Percentiles rank a stretch among this genome's conserved stretches.
Evolutionary conservation across 2,797 vertebrate species (phyloP).

Genomic region (Petrocephalus sullivani): DNA sequence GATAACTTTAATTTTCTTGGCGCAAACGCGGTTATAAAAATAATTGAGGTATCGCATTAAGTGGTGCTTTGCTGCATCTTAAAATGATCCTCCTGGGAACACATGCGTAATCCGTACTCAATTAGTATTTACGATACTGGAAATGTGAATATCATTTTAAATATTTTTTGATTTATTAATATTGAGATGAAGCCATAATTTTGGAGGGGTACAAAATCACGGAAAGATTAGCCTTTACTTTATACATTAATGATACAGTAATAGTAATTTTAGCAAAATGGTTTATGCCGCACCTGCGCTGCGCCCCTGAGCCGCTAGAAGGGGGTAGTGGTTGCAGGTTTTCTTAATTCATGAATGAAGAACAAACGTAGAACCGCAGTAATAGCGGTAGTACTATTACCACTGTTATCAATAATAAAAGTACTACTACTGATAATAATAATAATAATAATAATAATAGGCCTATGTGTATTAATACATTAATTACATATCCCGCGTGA

Average conservation of each 20-base stretch:
- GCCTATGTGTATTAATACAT: not conserved
- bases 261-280: not conserved
- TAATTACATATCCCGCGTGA: not conserved
- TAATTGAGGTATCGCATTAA: not conserved
- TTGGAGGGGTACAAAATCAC: not conserved
- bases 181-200: not conserved
- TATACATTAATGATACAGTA: not conserved
- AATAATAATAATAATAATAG: not conserved
- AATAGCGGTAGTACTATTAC: not conserved
- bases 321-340: slow-evolving; percentile 48
- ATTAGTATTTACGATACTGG: not conserved
- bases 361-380: not conserved
- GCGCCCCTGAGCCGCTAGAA: slow-evolving; percentile 50
- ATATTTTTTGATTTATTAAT: not conserved
- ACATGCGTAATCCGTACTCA: not conserved
- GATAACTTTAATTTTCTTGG: not conserved
- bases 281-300: slow-evolving; percentile 30
- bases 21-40: not conserved
- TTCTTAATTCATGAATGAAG: not conserved
- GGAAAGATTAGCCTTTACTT: not conserved
- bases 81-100: not conserved
- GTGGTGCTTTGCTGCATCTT: not conserved
- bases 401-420: not conserved
- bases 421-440: not conserved
- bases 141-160: not conserved